Evolutionary conservation across 2,113 vertebrate genomes (phyloP).

Genomic region (Rhinoderma darwinii): DNA sequence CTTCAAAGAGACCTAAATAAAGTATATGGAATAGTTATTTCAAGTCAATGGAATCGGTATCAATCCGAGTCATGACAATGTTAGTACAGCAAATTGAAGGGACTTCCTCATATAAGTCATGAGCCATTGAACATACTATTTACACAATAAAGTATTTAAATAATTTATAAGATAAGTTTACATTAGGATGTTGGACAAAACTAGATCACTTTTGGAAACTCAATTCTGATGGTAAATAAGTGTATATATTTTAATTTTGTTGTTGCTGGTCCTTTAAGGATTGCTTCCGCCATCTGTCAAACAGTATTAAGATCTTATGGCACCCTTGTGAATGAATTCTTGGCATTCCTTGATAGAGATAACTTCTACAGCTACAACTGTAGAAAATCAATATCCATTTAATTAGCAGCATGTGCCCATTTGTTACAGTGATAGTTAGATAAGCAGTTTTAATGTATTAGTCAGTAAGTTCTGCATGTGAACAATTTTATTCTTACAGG

Average conservation of each 20-base stretch:
- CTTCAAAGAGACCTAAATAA: too few species aligned
- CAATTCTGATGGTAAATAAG: not conserved
- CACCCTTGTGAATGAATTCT: constrained; percentile 21
- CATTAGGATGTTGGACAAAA: too few species aligned
- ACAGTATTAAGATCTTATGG: constrained; percentile 40
- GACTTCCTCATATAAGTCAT: not conserved
- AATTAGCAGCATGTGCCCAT: constrained; percentile 46
- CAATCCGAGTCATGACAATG: too few species aligned
- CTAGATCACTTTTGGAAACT: not conserved
- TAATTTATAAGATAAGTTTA: not conserved
- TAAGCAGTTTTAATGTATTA: constrained; percentile 72
- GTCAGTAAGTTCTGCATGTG: constrained; percentile 79
- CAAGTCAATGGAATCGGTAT: too few species aligned
- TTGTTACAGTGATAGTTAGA: constrained; percentile 45
- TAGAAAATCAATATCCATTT: constrained; percentile 56
- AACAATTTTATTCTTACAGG: constrained; percentile 78
- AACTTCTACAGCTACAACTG: constrained; percentile 45
- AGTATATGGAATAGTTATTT: too few species aligned
- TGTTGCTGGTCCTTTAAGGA: not conserved
- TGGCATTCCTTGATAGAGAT: constrained; percentile 32
- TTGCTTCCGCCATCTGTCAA: constrained; percentile 33
- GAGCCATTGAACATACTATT: not conserved
- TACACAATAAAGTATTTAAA: not conserved
- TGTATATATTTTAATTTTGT: not conserved
- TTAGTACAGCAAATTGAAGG: too few species aligned